phyloP scores from a whole-genome alignment of 2,797 vertebrate genomes.

The Rhinoraja longicauda region DNA sequence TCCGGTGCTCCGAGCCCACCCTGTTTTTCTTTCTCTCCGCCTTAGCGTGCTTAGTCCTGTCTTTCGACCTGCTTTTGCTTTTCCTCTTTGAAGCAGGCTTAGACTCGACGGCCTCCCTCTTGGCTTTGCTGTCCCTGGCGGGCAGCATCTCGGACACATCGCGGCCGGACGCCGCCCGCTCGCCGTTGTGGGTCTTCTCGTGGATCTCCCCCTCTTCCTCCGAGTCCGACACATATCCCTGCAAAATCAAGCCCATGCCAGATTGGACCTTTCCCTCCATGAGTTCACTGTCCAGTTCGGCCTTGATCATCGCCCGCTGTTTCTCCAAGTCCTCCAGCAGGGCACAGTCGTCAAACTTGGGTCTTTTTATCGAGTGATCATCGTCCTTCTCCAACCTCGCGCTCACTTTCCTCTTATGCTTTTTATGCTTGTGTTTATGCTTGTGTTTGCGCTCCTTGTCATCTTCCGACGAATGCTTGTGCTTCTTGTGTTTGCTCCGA shows the following conservation, averaged over 20 bases:
- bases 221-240: slow-evolving; percentile 94
- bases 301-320: slow-evolving; percentile 95
- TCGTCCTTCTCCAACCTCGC: slow-evolving; percentile 59
- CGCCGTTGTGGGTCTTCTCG: slow-evolving; percentile 78
- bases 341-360: slow-evolving; percentile 84
- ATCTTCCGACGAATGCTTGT: slow-evolving; percentile 87
- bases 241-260: slow-evolving; percentile 94
- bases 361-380: slow-evolving; percentile 67
- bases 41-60: slow-evolving; percentile 69
- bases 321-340: slow-evolving; percentile 95
- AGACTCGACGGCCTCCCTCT: slow-evolving; percentile 73
- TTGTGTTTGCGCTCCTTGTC: slow-evolving; percentile 92
- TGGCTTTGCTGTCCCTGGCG: slow-evolving; percentile 60
- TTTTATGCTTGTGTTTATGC: slow-evolving; percentile 95
- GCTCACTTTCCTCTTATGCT: slow-evolving; percentile 87
- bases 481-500: slow-evolving; percentile 96
- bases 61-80: slow-evolving; percentile 80
- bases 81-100: slow-evolving; percentile 76
- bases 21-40: slow-evolving; percentile 78
- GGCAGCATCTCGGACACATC: slow-evolving; percentile 47
- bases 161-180: slow-evolving; percentile 62
- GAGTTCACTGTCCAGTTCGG: slow-evolving; percentile 94
- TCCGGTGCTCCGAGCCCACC: slow-evolving; percentile 55
- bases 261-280: slow-evolving; percentile 85
- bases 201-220: slow-evolving; percentile 88